phyloP scores from a whole-genome alignment of 2,113 vertebrate species.

The Cynocephalus volans region DNA sequence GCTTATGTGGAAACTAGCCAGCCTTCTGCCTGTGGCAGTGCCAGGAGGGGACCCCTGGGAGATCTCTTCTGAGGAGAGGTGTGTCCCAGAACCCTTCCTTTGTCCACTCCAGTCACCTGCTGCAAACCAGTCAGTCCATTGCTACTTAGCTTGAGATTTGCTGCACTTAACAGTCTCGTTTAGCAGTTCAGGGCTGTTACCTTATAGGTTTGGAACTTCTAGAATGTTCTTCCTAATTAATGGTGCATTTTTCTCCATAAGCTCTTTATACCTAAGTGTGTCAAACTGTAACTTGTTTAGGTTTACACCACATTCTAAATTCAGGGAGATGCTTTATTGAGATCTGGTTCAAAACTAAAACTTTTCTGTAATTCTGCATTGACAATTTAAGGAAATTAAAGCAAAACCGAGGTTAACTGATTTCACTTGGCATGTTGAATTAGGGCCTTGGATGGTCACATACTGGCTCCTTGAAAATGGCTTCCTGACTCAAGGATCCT shows the following conservation, averaged over 20 bases:
- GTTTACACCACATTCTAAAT: not conserved
- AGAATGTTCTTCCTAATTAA: not conserved
- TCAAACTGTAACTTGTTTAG: not conserved
- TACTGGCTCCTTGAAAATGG: not conserved
- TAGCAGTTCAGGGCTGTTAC: not conserved
- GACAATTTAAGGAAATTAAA: too few relatives aligned
- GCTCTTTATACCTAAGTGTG: not conserved
- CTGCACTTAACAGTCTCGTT: not conserved
- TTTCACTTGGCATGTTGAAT: not conserved
- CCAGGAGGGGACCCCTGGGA: not conserved
- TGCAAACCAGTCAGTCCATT: not conserved
- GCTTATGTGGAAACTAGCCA: not conserved
- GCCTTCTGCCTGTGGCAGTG: not conserved
- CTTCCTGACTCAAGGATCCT: accelerated
- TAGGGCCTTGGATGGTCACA: not conserved
- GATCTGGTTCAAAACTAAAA: not conserved
- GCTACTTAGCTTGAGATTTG: not conserved
- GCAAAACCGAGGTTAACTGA: not conserved
- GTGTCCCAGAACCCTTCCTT: not conserved
- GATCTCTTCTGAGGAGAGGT: not conserved
- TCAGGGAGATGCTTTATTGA: not conserved
- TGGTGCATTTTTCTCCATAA: not conserved
- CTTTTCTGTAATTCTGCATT: not conserved
- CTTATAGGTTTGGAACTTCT: not conserved
- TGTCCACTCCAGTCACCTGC: not conserved